phyloP scores from a whole-genome alignment of 2,888 invertebrate species.

The Drosophila mettleri region DNA sequence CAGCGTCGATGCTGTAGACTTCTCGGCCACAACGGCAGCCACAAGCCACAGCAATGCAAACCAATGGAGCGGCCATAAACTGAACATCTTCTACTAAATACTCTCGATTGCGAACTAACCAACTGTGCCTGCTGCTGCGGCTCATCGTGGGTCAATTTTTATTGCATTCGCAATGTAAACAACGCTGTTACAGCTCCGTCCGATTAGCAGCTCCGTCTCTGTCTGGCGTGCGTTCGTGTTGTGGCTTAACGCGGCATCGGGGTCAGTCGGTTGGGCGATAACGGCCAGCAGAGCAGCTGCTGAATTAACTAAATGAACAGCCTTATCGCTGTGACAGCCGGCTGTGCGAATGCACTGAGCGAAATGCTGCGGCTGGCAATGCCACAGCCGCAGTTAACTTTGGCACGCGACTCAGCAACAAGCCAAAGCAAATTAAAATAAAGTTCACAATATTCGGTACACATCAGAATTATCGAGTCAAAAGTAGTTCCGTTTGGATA shows the following conservation, averaged over 20 bases:
- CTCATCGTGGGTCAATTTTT: constrained; percentile 28
- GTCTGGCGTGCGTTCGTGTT: constrained; percentile 6
- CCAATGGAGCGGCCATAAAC: constrained; percentile 19
- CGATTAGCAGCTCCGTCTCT: constrained; percentile 37
- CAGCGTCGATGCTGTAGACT: constrained; percentile 23
- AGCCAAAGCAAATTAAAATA: constrained; percentile 55
- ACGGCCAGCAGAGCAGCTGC: constrained; percentile 30
- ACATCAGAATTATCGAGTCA: not conserved
- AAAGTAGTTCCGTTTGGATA: constrained; percentile 1
- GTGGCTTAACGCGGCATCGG: constrained; percentile 37
- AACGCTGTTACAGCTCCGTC: constrained; percentile 30
- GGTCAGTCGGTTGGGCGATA: constrained; percentile 59
- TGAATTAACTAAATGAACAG: constrained; percentile 39
- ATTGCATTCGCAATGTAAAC: constrained; percentile 47
- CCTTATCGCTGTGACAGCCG: constrained; percentile 33
- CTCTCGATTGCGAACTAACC: constrained; percentile 44
- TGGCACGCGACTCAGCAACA: constrained; percentile 44
- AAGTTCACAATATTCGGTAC: constrained; percentile 34
- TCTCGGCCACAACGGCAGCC: not conserved
- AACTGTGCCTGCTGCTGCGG: constrained; percentile 7
- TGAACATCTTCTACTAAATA: constrained; percentile 51
- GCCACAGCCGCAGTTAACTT: constrained; percentile 12
- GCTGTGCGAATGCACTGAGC: constrained; percentile 42
- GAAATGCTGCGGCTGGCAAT: constrained; percentile 35
- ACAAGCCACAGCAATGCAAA: constrained; percentile 26